Conservation (phyloP, 2,797 vertebrate species). For the Rhincodon typus region DNA sequence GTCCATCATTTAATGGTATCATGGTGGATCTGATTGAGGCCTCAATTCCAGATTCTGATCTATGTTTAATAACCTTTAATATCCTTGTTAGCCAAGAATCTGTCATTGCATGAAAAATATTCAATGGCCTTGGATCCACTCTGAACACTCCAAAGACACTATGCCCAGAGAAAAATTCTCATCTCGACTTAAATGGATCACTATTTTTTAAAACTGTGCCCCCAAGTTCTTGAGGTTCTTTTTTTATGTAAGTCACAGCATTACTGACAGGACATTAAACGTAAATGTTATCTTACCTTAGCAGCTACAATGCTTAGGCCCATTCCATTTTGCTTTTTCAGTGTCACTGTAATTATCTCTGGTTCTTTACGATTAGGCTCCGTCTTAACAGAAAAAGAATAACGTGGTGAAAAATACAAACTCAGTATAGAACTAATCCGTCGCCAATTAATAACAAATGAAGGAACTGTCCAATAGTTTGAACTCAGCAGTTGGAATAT, state of each 20-base stretch:
- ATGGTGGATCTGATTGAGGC: too few species aligned
- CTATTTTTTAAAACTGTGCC: too few species aligned
- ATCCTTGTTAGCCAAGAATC: too few species aligned
- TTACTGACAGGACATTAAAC: neutral
- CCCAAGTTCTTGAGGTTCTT: neutral
- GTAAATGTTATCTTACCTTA: constrained; percentile 69
- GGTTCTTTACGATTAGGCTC: constrained; percentile 92
- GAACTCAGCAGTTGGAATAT: neutral
- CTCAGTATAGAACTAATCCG: neutral
- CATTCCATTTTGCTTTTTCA: constrained; percentile 98
- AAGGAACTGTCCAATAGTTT: neutral
- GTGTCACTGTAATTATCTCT: constrained; percentile 91
- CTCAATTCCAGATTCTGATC: too few species aligned
- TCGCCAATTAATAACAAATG: neutral
- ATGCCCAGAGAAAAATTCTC: too few species aligned
- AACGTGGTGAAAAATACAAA: neutral
- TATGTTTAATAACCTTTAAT: too few species aligned
- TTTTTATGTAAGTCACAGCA: neutral
- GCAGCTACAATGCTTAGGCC: constrained; percentile 96
- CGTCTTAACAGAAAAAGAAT: constrained; percentile 46
- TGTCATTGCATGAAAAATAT: too few species aligned
- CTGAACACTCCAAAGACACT: too few species aligned
- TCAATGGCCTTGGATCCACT: too few species aligned
- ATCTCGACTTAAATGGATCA: too few species aligned
- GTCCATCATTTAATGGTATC: too few species aligned